These are phyloP conservation scores for Loriculus beryllinus DNA, from an alignment of 2,797 vertebrate species.

Conservation along the genomic window DNA sequence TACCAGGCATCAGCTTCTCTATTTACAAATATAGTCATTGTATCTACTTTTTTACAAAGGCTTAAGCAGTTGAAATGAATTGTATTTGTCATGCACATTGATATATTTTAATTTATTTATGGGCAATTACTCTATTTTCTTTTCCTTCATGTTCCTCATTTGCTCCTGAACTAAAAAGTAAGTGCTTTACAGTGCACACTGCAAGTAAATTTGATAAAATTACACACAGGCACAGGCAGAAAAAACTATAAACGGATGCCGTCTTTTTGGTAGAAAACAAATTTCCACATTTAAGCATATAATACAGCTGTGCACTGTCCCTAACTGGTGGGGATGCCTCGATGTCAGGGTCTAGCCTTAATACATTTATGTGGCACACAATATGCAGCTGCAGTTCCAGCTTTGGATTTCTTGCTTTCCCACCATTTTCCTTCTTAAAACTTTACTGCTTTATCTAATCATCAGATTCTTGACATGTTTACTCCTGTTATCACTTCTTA, in stretches of 20 bases:
- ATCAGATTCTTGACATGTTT: background rate
- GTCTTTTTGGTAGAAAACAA: background rate
- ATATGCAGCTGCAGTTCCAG: background rate
- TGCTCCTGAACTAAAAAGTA: background rate
- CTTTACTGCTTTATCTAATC: background rate
- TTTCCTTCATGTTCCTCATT: background rate
- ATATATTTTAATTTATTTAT: background rate
- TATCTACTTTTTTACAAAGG: background rate
- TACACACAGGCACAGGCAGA: background rate
- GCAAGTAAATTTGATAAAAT: background rate
- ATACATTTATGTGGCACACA: background rate
- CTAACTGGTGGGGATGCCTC: rapidly evolving
- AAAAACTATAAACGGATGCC: background rate
- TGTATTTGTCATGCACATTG: background rate
- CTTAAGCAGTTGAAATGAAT: background rate
- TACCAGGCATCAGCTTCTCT: background rate
- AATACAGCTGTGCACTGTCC: background rate
- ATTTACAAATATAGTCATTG: background rate
- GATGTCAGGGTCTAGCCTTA: background rate
- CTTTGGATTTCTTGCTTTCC: background rate
- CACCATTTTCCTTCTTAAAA: background rate
- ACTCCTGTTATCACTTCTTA: background rate
- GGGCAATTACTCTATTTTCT: background rate
- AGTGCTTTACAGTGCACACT: background rate
- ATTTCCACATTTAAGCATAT: background rate